A percentile compares a stretch with the other conserved stretches of the same genome.
Evolutionary conservation across 2,113 vertebrate genomes (phyloP).

Genomic region (Cebidichthys violaceus): DNA sequence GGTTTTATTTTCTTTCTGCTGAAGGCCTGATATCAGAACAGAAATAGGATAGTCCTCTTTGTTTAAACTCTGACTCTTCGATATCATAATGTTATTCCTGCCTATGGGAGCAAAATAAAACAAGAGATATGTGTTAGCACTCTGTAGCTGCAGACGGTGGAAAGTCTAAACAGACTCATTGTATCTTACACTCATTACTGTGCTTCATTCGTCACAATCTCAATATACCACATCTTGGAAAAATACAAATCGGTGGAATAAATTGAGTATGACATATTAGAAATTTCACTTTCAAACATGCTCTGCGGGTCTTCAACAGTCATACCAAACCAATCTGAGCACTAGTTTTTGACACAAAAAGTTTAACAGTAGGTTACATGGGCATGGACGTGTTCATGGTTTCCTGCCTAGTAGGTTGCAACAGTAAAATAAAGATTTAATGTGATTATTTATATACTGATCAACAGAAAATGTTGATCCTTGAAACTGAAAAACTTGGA

Average conservation of each 20-base stretch:
- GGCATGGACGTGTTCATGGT: not conserved
- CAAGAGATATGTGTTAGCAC: not conserved
- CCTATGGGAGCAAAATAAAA: not conserved
- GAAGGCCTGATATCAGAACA: not conserved
- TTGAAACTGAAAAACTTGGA: not conserved
- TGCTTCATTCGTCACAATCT: constrained; percentile 12
- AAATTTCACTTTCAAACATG: not conserved
- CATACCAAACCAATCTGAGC: not conserved
- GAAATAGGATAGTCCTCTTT: not conserved
- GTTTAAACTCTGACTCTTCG: not conserved
- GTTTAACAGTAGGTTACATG: not conserved
- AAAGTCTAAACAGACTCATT: not conserved
- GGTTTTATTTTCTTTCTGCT: not conserved
- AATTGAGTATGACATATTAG: not conserved
- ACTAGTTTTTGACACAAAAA: not conserved
- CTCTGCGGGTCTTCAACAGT: not conserved
- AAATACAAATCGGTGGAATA: not conserved
- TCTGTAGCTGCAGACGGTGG: not conserved
- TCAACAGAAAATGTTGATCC: not conserved
- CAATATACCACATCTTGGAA: not conserved
- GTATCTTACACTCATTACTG: not conserved
- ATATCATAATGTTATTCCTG: constrained; percentile 1
- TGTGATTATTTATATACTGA: not conserved
- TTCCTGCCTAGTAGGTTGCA: not conserved
- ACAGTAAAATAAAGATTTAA: not conserved